phyloP scores from a whole-genome alignment of 2,888 invertebrate genomes.

The Cephus runcator region DNA sequence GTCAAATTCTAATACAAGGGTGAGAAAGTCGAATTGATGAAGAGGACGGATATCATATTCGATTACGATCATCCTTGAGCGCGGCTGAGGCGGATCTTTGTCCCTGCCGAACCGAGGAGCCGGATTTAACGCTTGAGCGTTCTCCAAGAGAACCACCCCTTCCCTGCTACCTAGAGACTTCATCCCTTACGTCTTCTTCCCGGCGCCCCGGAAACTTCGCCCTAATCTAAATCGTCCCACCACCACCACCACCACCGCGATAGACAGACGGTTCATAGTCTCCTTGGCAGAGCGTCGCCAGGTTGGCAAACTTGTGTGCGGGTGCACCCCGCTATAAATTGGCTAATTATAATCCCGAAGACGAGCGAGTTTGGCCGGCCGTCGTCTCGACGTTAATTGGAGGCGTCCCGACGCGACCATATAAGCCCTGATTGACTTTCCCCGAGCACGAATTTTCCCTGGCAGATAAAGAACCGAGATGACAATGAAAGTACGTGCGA shows the following conservation, averaged over 20 bases:
- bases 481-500: background rate
- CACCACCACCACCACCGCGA: constrained; percentile 21
- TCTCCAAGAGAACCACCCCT: constrained; percentile 38
- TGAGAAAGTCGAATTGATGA: constrained; percentile 42
- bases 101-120: constrained; percentile 34
- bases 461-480: background rate
- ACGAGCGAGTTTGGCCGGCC: constrained; percentile 22
- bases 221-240: constrained; percentile 55
- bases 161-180: constrained; percentile 14
- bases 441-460: background rate
- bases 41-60: constrained; percentile 58
- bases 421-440: constrained; percentile 52
- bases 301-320: constrained; percentile 25
- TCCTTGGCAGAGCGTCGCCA: background rate
- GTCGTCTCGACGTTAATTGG: constrained; percentile 48
- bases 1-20: constrained; percentile 1
- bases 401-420: constrained; percentile 34
- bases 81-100: constrained; percentile 45
- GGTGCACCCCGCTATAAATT: constrained; percentile 54
- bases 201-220: constrained; percentile 19
- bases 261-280: background rate
- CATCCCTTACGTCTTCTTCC: constrained; percentile 11
- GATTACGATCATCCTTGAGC: constrained; percentile 56
- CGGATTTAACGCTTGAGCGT: constrained; percentile 39
- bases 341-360: constrained; percentile 61